A percentile compares a stretch with the other conserved stretches of the same genome.
Evolutionary conservation across 1,140 invertebrate species (phyloP).

Genomic region (Papilio glaucus): DNA sequence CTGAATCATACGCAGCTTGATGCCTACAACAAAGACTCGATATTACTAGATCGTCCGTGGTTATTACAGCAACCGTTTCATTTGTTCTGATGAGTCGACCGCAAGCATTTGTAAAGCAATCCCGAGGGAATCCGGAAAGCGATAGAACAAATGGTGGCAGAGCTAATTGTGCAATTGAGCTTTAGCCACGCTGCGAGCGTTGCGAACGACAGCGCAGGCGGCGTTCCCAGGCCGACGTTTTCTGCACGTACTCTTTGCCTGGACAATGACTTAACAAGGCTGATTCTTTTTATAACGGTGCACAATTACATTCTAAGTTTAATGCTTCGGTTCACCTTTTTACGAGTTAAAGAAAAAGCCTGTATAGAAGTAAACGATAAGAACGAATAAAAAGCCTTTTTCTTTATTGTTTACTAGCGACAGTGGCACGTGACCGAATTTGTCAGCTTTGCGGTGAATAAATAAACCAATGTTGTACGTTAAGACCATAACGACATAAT

Average conservation of each 20-base stretch:
- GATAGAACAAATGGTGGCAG: slow-evolving; percentile 46
- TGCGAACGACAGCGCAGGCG: slow-evolving; percentile 6
- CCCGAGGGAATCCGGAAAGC: slow-evolving; percentile 69
- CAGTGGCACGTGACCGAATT: slow-evolving; percentile 2
- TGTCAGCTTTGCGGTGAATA: background rate
- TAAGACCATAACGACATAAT: background rate
- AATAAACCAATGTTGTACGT: background rate
- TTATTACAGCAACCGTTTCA: slow-evolving; percentile 29
- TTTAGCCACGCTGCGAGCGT: slow-evolving; percentile 51
- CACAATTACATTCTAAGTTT: slow-evolving; percentile 22
- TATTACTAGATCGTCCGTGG: background rate
- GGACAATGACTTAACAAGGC: slow-evolving; percentile 18
- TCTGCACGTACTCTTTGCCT: slow-evolving; percentile 29
- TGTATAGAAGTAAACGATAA: background rate
- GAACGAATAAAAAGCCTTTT: too few relatives aligned
- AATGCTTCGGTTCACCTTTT: slow-evolving; percentile 5
- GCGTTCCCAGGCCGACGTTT: slow-evolving; percentile 36
- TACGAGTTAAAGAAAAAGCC: background rate
- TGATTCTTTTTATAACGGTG: slow-evolving; percentile 15
- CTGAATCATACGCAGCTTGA: background rate
- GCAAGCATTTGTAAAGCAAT: slow-evolving; percentile 46
- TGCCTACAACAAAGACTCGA: slow-evolving; percentile 9
- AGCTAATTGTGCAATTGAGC: slow-evolving; percentile 72
- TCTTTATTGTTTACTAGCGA: background rate
- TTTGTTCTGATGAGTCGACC: slow-evolving; percentile 20